These are phyloP conservation scores for Lypha dubia DNA, from an alignment of 2,888 invertebrate genomes.

Conservation along the genomic window DNA sequence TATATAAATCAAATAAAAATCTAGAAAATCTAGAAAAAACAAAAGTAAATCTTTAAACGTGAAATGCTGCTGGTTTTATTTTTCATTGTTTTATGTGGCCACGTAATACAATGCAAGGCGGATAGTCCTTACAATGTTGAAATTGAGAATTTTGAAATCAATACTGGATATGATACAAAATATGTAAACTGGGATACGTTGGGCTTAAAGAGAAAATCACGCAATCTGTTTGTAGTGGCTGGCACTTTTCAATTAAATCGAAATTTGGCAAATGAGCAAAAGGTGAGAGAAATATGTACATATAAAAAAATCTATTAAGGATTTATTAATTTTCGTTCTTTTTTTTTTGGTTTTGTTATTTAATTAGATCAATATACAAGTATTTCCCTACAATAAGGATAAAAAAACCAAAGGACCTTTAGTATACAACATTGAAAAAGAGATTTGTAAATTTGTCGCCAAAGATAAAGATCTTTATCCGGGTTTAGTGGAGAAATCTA, in stretches of 20 bases:
- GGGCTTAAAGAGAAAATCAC: conserved; percentile 76
- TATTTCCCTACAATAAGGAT: conserved; percentile 42
- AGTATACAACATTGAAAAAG: conserved; percentile 75
- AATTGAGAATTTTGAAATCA: conserved; percentile 76
- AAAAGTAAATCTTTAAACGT: neutral
- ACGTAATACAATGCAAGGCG: neutral
- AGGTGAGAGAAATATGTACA: neutral
- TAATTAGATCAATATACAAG: conserved; percentile 55
- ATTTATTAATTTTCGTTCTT: conserved; percentile 1
- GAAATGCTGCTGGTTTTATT: conserved; percentile 19
- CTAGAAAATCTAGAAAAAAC: neutral
- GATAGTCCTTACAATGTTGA: conserved; percentile 73
- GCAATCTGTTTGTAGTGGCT: conserved; percentile 76
- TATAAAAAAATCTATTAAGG: neutral
- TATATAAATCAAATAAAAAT: conserved; percentile 33
- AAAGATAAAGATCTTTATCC: conserved; percentile 77
- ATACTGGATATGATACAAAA: conserved; percentile 72
- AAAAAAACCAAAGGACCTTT: conserved; percentile 44
- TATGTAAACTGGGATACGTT: conserved; percentile 78
- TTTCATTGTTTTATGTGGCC: neutral
- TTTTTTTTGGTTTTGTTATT: too few species aligned
- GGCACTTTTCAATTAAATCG: conserved; percentile 76
- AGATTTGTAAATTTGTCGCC: conserved; percentile 76
- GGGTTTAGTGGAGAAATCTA: conserved; percentile 74
- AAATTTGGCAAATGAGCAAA: conserved; percentile 76